Base-by-base conservation (phyloP, 2,113 vertebrate genomes). In the Aspiorhynchus laticeps region DNA sequence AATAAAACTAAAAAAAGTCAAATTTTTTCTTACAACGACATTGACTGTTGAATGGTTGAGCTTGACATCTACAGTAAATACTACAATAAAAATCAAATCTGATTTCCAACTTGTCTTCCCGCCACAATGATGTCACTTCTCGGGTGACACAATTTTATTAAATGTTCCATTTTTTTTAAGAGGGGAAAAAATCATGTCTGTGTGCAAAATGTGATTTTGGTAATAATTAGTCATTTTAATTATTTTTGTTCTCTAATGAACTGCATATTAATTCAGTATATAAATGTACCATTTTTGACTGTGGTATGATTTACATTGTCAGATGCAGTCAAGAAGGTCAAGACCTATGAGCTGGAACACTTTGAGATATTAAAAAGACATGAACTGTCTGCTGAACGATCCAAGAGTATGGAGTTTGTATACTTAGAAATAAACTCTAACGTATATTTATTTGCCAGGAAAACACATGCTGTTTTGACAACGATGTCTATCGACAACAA, bases 381-480 rank as follows among this genome's bases (percentile, higher is more conserved):
- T 15, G 5, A 26, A 75, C 24, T 4, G 41, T 76, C 71, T 31
- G 26, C 65, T 31, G 28, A 31, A 71, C 2, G 12, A 7, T 28
- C n/a, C 41, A 75, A 26, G 41, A 48, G 41, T 75, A 24, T 75
- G 38, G 73, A 46, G 73, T 76, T 41, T 26, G 73, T 76, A 48
- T 48, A 48, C n/a, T 76, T 46, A 12, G 74, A 76, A 76, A 76
- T 76, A 76, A 76, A 76, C 74, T 48, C n/a, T 3, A 48, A 17
- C n/a, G 14, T 28, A 48, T 46, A 17, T 76, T 75, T 76, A 48
- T 15, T 76, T 76, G 74, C 14, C 41, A 76, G 41, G 41, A 53
- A 31, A 53, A 78, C 76, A 78, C 48, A 48, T 17, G 12, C 43
- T 9, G 19, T 14, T 10, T 65, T 53, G 43, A 31, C 26, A 71